phyloP scores from a whole-genome alignment of 2,113 vertebrate species.

The Albula goreensis region DNA sequence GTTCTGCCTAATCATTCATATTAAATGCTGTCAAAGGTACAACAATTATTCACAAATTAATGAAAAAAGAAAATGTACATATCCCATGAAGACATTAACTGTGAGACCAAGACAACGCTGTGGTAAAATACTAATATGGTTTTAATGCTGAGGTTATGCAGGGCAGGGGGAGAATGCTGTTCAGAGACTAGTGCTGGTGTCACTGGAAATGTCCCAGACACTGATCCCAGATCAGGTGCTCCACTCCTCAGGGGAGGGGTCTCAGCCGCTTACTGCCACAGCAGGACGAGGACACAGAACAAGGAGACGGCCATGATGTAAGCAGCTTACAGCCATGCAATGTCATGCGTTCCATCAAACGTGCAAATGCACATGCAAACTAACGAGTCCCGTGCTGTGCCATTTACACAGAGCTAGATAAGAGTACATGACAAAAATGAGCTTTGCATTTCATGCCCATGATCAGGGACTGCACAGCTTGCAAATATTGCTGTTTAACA shows the following conservation, averaged over 20 bases:
- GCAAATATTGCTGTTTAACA: too few relatives aligned
- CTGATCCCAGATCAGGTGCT: neutral
- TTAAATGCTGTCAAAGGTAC: too few relatives aligned
- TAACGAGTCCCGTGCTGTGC: neutral
- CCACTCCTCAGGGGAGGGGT: neutral
- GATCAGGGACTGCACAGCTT: too few relatives aligned
- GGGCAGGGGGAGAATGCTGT: too few relatives aligned
- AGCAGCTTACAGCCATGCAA: neutral
- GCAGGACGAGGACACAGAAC: neutral
- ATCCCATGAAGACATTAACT: too few relatives aligned
- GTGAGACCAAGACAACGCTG: too few relatives aligned
- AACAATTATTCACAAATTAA: too few relatives aligned
- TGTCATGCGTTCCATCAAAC: neutral
- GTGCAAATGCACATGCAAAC: conserved; percentile 2
- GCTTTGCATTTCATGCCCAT: too few relatives aligned
- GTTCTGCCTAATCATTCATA: too few relatives aligned
- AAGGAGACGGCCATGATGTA: neutral
- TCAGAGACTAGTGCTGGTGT: neutral
- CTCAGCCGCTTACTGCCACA: neutral
- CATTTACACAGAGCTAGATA: neutral
- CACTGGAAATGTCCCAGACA: neutral
- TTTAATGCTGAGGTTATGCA: too few relatives aligned
- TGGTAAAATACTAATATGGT: too few relatives aligned
- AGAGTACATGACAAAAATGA: neutral
- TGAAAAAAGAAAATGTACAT: too few relatives aligned